Base-by-base conservation (phyloP, 2,113 vertebrate genomes). In the Menidia beryllina region DNA sequence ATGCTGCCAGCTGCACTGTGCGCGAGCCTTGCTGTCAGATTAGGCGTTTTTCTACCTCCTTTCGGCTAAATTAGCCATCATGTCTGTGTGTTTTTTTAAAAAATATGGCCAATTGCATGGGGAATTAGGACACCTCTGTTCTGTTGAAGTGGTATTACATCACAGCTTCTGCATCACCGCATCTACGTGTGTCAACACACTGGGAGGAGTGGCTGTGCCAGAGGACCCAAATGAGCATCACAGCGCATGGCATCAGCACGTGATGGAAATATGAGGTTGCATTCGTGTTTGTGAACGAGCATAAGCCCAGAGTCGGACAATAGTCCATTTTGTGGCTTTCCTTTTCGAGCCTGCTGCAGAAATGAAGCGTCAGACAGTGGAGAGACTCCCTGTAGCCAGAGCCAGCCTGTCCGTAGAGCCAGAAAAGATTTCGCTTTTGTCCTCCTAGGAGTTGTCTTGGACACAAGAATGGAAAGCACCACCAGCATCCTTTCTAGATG, bases 81-180 rank as follows among this genome's bases (percentile, higher is more conserved):
- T 24, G 20, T 7, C n/a, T 14, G 56, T 21, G 21, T 1, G 1
- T 11, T 25, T 23, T 43, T 23, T 60, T 3, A 3, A 50, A 2
- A 19, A 39, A 43, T 12, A n/a, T n/a, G n/a, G 11, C 57, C 11
- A 7, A 19, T 6, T 19, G 15, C 14, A 1, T 30, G 1, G 1
- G 43, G 59, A 27, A 30, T 41, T 1, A 19, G 64, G 60, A 64
- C 30, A 66, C 47, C 34, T 10, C 8, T 48, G 39, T 9, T 39
- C 47, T 38, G 5, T 26, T 79, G 63, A 5, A 19, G 41, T 67
- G 67, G 20, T 71, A 72, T 91, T 91, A 91, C 90, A 86, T 90
- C 88, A 92, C 84, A 75, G 60, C 73, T 79, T 66, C 72, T 65
- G 86, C 87, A 84, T 89, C 89, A 64, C 79, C 60, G 78, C 79